Conservation (phyloP, 2,797 vertebrate species). For the Philypnodon macrostomus region DNA sequence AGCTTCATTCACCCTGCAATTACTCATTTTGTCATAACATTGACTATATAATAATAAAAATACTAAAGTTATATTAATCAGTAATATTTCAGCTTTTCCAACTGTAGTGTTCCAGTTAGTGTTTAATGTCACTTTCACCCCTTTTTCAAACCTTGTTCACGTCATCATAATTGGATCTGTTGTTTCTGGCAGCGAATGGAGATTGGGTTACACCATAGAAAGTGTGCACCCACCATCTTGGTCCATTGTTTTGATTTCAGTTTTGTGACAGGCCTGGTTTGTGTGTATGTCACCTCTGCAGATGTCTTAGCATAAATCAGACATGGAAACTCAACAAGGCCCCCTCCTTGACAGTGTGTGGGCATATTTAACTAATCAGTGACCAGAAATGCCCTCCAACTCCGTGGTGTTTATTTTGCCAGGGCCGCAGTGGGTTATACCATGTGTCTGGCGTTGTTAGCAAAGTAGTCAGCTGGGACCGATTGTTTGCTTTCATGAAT, state of each 20-base stretch:
- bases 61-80: no score
- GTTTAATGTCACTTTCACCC: slow-evolving; percentile 5
- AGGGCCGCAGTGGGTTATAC: slow-evolving; percentile 4
- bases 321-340: slow-evolving; percentile 57
- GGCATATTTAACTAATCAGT: slow-evolving; percentile 39
- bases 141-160: slow-evolving; percentile 15
- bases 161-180: slow-evolving; percentile 20
- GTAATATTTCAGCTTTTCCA: no score
- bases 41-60: no score
- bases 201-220: slow-evolving; percentile 42
- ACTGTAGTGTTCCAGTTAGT: no score
- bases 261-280: slow-evolving; percentile 41
- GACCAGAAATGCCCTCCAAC: slow-evolving; percentile 21
- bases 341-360: slow-evolving; percentile 38
- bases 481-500: slow-evolving; percentile 12
- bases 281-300: slow-evolving; percentile 53
- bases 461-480: slow-evolving; percentile 3
- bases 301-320: slow-evolving; percentile 74
- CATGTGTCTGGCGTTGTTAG: slow-evolving; percentile 8
- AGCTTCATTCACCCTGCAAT: no score
- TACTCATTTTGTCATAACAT: no score
- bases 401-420: slow-evolving; percentile 18
- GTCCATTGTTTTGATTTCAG: slow-evolving; percentile 29
- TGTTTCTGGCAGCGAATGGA: slow-evolving; percentile 21
- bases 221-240: slow-evolving; percentile 41